phyloP scores from a whole-genome alignment of 1,140 invertebrate species.

The Calliopsis andreniformis region DNA sequence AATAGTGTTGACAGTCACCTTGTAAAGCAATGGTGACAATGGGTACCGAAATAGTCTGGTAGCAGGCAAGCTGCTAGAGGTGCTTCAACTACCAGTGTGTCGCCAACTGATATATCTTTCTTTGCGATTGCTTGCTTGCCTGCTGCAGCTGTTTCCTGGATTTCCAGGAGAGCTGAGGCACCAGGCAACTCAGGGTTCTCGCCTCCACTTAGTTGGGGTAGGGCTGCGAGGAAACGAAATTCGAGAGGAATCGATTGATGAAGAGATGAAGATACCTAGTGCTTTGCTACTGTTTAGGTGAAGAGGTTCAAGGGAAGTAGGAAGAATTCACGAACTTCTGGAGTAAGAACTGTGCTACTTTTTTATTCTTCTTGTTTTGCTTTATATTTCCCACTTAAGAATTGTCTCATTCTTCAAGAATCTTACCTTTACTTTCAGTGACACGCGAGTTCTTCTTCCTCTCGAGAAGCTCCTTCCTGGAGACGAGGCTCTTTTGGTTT shows the following conservation, averaged over 20 bases:
- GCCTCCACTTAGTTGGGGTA: constrained; percentile 10
- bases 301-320: too few relatives aligned
- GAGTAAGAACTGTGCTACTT: too few relatives aligned
- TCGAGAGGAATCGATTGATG: too few relatives aligned
- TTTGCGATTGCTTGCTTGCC: constrained; percentile 84
- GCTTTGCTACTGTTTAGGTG: too few relatives aligned
- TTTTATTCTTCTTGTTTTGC: too few relatives aligned
- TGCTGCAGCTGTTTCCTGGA: constrained; percentile 78
- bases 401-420: too few relatives aligned
- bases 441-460: too few relatives aligned
- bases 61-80: constrained; percentile 89
- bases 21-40: constrained; percentile 92
- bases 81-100: constrained; percentile 87
- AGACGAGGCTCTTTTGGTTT: constrained; percentile 20
- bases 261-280: too few relatives aligned
- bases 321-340: too few relatives aligned
- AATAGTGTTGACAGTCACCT: constrained; percentile 83
- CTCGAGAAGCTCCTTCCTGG: neutral
- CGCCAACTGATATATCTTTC: constrained; percentile 83
- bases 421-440: constrained; percentile 4
- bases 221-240: neutral
- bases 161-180: constrained; percentile 70
- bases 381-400: too few relatives aligned
- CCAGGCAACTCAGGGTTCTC: constrained; percentile 36
- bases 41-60: constrained; percentile 86